Evolutionary conservation across 2,113 vertebrate species (phyloP).

Genomic region (Eulemur rufifrons): DNA sequence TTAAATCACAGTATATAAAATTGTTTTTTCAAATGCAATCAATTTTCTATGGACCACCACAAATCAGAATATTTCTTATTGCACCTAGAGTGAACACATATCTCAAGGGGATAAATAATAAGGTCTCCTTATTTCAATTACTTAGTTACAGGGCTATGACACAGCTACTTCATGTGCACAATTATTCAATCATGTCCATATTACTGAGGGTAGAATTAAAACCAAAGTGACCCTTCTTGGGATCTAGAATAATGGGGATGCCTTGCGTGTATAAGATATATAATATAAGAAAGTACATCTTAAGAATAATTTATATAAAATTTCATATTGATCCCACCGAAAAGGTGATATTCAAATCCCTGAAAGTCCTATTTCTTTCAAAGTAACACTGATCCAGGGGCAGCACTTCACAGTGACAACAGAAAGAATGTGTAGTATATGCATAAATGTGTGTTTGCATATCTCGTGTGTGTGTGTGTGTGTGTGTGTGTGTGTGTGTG

Average conservation of each 20-base stretch:
- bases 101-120: not conserved
- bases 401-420: not conserved
- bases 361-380: not conserved
- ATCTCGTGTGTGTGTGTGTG: not conserved
- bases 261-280: not conserved
- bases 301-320: not conserved
- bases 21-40: not conserved
- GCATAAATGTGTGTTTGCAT: not conserved
- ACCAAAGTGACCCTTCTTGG: not conserved
- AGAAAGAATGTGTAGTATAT: not conserved
- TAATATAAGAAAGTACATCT: not conserved
- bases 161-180: not conserved
- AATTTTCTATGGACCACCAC: not conserved
- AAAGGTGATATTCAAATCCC: not conserved
- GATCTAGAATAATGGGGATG: not conserved
- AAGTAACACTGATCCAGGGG: not conserved
- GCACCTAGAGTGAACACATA: not conserved
- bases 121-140: not conserved
- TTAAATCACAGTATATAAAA: not conserved
- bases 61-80: not conserved
- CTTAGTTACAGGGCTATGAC: not conserved
- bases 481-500: accelerated
- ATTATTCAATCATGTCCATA: not conserved
- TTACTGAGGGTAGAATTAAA: not conserved
- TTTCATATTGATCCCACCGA: not conserved